Evolutionary conservation across 2,113 vertebrate species (phyloP).

Genomic region (Eudyptes chrysolophus): DNA sequence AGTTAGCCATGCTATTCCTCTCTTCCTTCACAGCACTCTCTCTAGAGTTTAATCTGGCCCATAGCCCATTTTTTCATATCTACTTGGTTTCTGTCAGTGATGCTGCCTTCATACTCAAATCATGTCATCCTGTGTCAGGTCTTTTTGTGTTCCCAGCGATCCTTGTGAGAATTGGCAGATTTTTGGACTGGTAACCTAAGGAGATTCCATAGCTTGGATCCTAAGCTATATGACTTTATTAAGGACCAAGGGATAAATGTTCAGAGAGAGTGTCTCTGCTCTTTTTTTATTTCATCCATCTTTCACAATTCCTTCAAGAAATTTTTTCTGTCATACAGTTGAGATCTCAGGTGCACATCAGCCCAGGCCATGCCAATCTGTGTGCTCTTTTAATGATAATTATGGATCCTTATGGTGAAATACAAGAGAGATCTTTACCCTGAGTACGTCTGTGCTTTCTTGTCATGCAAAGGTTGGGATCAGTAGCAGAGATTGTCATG

Average conservation of each 20-base stretch:
- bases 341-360: not conserved
- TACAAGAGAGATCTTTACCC: not conserved
- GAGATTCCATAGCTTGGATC: not conserved
- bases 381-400: not conserved
- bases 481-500: not conserved
- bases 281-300: not conserved
- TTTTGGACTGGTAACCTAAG: not conserved
- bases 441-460: not conserved
- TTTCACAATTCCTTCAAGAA: not conserved
- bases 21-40: not conserved
- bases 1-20: not conserved
- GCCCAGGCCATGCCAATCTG: not conserved
- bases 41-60: not conserved
- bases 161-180: not conserved
- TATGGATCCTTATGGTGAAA: not conserved
- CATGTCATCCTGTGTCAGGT: not conserved
- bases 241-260: not conserved
- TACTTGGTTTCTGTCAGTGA: rapidly evolving
- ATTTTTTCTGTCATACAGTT: not conserved
- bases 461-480: not conserved
- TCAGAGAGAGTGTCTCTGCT: not conserved
- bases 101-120: not conserved
- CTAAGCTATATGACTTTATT: not conserved
- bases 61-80: not conserved
- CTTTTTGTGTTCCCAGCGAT: not conserved